Evolutionary conservation across 2,888 invertebrate genomes (phyloP).

Genomic region (Listrodromus nycthemerus): DNA sequence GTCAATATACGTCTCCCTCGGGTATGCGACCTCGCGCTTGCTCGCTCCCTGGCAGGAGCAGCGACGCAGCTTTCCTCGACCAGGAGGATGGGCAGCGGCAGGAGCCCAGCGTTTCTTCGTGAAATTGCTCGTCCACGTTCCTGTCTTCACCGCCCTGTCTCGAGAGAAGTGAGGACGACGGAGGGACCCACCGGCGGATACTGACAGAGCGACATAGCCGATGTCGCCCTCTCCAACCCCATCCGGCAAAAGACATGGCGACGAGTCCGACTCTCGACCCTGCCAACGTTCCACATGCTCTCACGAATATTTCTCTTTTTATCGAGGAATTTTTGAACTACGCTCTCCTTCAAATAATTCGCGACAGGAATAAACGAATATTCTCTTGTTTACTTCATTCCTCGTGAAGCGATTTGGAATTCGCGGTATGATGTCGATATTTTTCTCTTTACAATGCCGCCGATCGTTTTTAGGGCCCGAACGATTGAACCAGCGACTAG

Average conservation of each 20-base stretch:
- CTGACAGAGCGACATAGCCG: constrained; percentile 26
- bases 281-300: constrained; percentile 20
- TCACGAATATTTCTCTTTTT: constrained; percentile 9
- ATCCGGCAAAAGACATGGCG: neutral
- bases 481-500: too few species aligned
- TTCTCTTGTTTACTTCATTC: constrained; percentile 3
- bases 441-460: neutral
- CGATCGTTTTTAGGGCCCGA: too few species aligned
- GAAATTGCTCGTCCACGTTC: constrained; percentile 62
- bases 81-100: constrained; percentile 12
- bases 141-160: constrained; percentile 31
- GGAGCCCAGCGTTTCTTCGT: constrained; percentile 40
- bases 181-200: neutral
- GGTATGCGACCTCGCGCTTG: constrained; percentile 46
- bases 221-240: neutral
- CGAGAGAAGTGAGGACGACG: constrained; percentile 31
- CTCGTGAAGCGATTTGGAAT: neutral
- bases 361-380: neutral
- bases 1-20: constrained; percentile 66
- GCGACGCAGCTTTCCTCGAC: neutral
- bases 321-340: constrained; percentile 6
- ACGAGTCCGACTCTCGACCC: constrained; percentile 25
- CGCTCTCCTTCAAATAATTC: neutral
- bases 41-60: constrained; percentile 6
- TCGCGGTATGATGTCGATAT: neutral